phyloP scores from a whole-genome alignment of 2,888 invertebrate species.

The Halocaridina rubra region DNA sequence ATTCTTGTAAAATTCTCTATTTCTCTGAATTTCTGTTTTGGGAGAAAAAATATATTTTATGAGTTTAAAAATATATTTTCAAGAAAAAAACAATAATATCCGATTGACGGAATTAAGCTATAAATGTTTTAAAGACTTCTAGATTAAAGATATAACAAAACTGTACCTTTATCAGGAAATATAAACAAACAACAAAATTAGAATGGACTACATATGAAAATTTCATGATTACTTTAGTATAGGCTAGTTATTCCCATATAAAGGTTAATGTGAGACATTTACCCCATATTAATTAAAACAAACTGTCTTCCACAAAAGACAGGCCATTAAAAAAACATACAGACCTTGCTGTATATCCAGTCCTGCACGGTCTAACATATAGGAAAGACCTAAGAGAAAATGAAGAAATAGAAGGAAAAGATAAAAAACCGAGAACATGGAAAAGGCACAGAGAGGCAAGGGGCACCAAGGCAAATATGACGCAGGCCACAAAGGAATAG shows the following conservation, averaged over 20 bases:
- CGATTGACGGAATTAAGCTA: no score
- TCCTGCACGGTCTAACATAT: conserved; percentile 95
- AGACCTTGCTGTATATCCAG: conserved; percentile 93
- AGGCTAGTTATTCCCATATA: no score
- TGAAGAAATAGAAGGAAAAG: conserved; percentile 38
- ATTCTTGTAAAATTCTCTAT: conserved; percentile 97
- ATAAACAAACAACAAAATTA: no score
- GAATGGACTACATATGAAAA: no score
- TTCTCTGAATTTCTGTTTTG: conserved; percentile 91
- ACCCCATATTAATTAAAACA: no score
- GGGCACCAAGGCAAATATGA: not conserved
- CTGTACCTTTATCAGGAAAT: no score
- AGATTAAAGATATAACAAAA: no score
- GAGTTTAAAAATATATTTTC: no score
- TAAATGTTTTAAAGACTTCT: no score
- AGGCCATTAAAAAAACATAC: conserved; percentile 29
- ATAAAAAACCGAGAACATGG: conserved; percentile 25
- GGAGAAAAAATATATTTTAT: not conserved
- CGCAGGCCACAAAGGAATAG: conserved; percentile 26
- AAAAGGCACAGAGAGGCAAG: conserved; percentile 15
- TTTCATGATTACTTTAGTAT: no score
- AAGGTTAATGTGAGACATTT: no score
- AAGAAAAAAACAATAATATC: no score
- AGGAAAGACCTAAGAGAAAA: conserved; percentile 82
- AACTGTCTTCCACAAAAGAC: not conserved